A percentile compares a stretch with the other conserved stretches of the same genome.
phyloP scores from a whole-genome alignment of 1,140 invertebrate species.

The Leptopilina boulardi region DNA sequence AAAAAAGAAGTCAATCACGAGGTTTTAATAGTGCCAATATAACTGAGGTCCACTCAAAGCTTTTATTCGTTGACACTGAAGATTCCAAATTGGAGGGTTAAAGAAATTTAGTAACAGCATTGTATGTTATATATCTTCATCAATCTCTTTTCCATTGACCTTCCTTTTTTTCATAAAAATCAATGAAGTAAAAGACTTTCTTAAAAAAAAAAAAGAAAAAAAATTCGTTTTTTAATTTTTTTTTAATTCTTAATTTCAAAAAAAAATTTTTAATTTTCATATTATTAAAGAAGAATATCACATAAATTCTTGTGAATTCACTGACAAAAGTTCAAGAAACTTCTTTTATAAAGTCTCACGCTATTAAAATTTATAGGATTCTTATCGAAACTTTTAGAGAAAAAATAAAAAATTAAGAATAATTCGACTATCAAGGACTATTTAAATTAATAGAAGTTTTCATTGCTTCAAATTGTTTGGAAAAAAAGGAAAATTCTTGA shows the following conservation, averaged over 20 bases:
- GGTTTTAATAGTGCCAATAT: constrained; percentile 8
- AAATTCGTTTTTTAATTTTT: neutral
- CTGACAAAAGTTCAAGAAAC: no score
- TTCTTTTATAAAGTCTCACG: no score
- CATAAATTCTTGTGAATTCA: no score
- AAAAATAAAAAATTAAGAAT: no score
- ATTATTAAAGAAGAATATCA: no score
- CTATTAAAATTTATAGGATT: no score
- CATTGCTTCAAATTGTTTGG: no score
- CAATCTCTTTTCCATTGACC: neutral
- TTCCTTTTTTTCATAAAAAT: neutral
- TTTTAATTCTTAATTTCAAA: neutral
- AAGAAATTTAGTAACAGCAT: constrained; percentile 1
- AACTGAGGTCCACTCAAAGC: neutral
- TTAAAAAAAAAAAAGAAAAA: neutral
- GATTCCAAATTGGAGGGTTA: neutral
- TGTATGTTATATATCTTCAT: neutral
- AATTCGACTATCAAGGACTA: no score
- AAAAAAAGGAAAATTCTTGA: no score
- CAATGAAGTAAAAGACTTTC: neutral
- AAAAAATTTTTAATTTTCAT: no score
- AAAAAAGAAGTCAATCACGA: neutral
- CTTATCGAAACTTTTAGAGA: no score
- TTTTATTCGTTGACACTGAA: neutral
- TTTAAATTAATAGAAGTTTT: no score